These are phyloP conservation scores for Heterotis niloticus DNA, from an alignment of 2,113 vertebrate species.

Conservation along the genomic window DNA sequence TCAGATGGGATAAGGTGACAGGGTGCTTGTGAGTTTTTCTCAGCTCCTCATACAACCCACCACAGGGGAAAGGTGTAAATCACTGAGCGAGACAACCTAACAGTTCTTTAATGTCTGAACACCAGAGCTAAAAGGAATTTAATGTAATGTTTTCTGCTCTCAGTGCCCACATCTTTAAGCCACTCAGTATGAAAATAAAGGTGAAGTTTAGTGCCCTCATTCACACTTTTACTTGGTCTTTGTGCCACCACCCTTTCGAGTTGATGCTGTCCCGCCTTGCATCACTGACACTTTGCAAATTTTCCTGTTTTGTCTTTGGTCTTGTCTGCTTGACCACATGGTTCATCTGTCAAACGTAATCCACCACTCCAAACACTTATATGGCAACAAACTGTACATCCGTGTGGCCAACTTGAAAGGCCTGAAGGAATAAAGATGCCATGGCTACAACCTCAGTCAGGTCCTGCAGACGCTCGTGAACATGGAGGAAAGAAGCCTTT, in stretches of 20 bases:
- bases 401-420: no score
- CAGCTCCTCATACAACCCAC: no score
- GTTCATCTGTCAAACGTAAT: no score
- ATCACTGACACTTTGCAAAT: background rate
- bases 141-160: constrained; percentile 16
- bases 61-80: background rate
- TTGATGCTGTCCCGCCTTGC: background rate
- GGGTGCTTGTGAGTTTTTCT: no score
- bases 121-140: constrained; percentile 21
- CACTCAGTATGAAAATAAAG: constrained; percentile 17
- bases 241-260: background rate
- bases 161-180: constrained; percentile 21
- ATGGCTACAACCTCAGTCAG: no score
- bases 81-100: constrained; percentile 10
- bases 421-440: no score
- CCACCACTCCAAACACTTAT: no score
- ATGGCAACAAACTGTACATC: no score
- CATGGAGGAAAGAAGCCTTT: no score
- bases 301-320: background rate
- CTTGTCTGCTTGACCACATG: no score
- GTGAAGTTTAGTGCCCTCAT: constrained; percentile 16
- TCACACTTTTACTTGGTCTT: constrained; percentile 14
- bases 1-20: no score
- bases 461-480: no score
- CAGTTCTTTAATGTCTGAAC: constrained; percentile 24